A percentile compares a stretch with the other conserved stretches of the same genome.
phyloP scores from a whole-genome alignment of 2,797 vertebrate species.

The Ibycter americanus region DNA sequence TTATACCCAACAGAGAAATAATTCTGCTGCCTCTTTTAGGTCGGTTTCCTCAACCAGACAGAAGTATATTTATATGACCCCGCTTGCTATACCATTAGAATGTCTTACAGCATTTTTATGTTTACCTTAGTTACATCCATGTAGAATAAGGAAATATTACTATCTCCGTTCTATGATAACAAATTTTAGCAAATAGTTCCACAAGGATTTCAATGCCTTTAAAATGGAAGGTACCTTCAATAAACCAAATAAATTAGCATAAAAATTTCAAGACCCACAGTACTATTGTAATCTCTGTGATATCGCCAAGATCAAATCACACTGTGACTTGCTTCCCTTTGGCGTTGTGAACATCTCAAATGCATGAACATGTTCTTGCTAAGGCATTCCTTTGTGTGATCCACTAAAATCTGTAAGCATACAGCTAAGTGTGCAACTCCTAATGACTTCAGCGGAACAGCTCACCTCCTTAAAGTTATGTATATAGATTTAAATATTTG shows the following conservation, averaged over 20 bases:
- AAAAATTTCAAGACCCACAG: not conserved
- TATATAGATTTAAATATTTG: not conserved
- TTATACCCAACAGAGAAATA: not conserved
- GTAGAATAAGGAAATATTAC: not conserved
- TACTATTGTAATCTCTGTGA: not conserved
- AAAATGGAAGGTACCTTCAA: not conserved
- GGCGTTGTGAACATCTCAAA: not conserved
- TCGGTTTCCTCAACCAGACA: not conserved
- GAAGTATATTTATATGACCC: not conserved
- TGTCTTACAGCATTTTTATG: not conserved
- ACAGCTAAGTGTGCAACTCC: not conserved
- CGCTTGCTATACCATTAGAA: not conserved
- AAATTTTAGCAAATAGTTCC: not conserved
- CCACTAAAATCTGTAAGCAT: not conserved
- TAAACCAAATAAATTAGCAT: not conserved
- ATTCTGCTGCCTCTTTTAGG: not conserved
- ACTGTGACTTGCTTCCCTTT: not conserved
- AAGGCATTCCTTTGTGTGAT: not conserved
- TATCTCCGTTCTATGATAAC: not conserved
- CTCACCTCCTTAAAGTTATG: not conserved
- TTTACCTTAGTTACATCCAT: not conserved
- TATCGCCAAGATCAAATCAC: not conserved
- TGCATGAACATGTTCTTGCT: not conserved
- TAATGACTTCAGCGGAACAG: not conserved
- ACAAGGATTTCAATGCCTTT: not conserved